Conservation (phyloP, 2,797 vertebrate species). For the Perodicticus potto region DNA sequence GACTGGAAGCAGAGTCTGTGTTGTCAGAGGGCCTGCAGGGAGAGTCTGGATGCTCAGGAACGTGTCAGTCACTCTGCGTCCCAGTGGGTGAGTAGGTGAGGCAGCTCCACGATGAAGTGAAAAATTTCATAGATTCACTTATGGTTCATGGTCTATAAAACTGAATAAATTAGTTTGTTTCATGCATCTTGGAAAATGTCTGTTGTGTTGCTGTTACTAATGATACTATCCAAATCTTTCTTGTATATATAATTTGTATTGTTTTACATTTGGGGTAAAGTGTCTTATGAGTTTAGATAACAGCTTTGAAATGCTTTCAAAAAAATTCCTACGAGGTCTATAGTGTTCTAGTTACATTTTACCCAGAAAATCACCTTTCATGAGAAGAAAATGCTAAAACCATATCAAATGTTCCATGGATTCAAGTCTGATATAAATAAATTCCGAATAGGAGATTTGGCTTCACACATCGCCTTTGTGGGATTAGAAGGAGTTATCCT, state of each 20-base stretch:
- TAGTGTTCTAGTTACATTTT: slow-evolving; percentile 40
- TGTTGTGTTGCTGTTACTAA: neutral
- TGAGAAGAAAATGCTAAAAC: slow-evolving; percentile 66
- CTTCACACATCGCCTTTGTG: neutral
- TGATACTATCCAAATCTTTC: neutral
- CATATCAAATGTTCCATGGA: slow-evolving; percentile 56
- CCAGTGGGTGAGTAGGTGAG: neutral
- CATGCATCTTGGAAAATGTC: neutral
- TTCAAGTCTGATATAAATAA: slow-evolving; percentile 56
- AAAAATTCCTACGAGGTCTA: neutral
- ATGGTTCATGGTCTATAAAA: neutral
- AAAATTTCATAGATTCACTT: neutral
- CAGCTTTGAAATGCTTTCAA: neutral
- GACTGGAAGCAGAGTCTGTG: neutral
- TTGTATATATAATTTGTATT: neutral
- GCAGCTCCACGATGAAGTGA: neutral
- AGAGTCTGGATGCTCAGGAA: too few species aligned
- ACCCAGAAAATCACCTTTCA: slow-evolving; percentile 72
- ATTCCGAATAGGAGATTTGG: slow-evolving; percentile 6
- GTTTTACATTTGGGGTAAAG: neutral
- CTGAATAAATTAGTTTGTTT: neutral
- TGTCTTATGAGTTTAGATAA: neutral
- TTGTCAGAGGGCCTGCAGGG: neutral
- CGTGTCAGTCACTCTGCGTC: neutral
- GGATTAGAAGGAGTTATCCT: slow-evolving; percentile 51